Evolutionary conservation across 2,113 vertebrate species (phyloP).

Genomic region (Strix uralensis): DNA sequence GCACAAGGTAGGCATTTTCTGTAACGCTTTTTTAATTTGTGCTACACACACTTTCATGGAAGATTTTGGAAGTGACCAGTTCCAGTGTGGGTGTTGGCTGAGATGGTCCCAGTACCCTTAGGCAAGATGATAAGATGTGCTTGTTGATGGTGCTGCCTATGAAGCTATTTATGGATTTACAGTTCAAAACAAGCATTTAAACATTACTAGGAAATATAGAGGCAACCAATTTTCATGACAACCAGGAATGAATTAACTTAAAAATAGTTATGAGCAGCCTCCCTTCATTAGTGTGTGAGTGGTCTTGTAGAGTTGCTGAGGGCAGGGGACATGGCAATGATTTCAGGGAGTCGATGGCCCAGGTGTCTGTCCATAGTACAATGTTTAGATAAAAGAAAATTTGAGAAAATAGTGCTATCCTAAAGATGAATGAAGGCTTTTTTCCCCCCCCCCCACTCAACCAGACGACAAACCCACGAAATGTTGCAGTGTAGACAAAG

Average conservation of each 20-base stretch:
- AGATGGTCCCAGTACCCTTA: background rate
- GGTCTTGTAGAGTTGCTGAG: background rate
- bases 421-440: background rate
- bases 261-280: background rate
- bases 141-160: background rate
- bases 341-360: background rate
- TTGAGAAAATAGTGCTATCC: accelerated
- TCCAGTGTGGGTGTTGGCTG: background rate
- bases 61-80: background rate
- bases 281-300: background rate
- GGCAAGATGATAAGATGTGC: background rate
- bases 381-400: background rate
- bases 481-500: background rate
- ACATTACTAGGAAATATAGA: background rate
- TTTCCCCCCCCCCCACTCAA: accelerated
- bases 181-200: background rate
- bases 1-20: background rate
- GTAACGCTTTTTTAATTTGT: background rate
- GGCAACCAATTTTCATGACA: background rate
- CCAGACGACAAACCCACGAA: background rate
- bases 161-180: background rate
- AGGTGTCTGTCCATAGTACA: background rate
- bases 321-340: background rate
- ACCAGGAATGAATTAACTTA: background rate
- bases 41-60: accelerated